Percentiles rank a stretch among this genome's conserved stretches.
Conservation (phyloP, 2,113 vertebrate species). For the Paramormyrops kingsleyae region DNA sequence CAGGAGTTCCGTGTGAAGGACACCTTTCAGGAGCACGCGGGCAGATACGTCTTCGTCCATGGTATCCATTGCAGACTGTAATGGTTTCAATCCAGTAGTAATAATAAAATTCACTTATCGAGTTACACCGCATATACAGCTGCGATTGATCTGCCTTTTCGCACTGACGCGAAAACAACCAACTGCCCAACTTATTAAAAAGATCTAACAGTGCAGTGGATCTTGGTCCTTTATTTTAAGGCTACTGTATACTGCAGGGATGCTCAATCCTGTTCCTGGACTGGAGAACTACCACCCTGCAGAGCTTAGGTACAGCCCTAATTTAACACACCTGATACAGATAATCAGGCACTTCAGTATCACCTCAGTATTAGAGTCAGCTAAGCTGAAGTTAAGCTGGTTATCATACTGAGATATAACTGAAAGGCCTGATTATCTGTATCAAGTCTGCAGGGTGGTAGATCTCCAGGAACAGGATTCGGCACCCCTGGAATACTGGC, state of each 20-base stretch:
- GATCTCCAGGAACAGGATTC: no score
- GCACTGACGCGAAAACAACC: background rate
- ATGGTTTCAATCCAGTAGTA: background rate
- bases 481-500: background rate
- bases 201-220: background rate
- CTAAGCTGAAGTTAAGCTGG: no score
- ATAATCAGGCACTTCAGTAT: no score
- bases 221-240: background rate
- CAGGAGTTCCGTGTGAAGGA: constrained; percentile 47
- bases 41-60: constrained; percentile 53
- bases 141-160: background rate
- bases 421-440: no score
- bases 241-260: background rate
- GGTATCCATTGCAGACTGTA: constrained; percentile 45
- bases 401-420: no score
- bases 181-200: background rate
- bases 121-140: background rate
- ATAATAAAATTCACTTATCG: background rate
- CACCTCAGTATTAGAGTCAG: no score
- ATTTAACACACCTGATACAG: no score
- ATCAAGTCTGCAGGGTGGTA: no score
- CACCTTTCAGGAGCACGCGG: constrained; percentile 49
- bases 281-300: no score
- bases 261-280: no score
- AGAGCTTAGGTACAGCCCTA: no score